Evolutionary conservation across 2,797 vertebrate genomes (phyloP).

Genomic region (Artibeus jamaicensis): DNA sequence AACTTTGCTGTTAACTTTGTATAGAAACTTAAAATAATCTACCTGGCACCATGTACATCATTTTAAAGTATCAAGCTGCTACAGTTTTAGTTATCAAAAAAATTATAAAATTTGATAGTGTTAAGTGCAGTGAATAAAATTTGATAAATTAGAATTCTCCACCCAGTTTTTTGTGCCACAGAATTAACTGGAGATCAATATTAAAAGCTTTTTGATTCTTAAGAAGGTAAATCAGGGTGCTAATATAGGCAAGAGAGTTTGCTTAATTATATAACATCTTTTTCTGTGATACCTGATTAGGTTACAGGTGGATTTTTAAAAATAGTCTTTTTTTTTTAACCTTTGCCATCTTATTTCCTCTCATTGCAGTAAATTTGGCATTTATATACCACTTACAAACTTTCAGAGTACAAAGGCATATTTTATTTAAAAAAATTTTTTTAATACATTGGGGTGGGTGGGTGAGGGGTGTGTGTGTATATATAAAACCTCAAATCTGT

Average conservation of each 20-base stretch:
- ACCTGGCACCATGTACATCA: background rate
- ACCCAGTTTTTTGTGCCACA: background rate
- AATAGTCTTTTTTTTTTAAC: background rate
- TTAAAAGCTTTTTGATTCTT: constrained; percentile 3
- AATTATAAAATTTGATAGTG: background rate
- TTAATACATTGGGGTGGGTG: background rate
- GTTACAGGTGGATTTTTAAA: background rate
- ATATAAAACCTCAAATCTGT: background rate
- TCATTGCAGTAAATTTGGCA: background rate
- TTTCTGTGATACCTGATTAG: background rate
- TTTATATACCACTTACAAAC: background rate
- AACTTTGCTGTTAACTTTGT: background rate
- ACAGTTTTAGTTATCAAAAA: background rate
- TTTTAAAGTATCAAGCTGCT: background rate
- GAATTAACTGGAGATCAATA: background rate
- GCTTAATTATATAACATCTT: background rate
- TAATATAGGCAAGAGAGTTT: background rate
- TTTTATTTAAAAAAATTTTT: background rate
- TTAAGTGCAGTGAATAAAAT: background rate
- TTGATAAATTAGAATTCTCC: background rate
- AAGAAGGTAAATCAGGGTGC: background rate
- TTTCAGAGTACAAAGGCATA: background rate
- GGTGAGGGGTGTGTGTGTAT: too few relatives aligned
- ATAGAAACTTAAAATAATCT: background rate
- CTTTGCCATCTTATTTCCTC: background rate